A percentile compares a stretch with the other conserved stretches of the same genome.
These are phyloP conservation scores for Strigamia crassipes DNA, from an alignment of 2,888 invertebrate species.

Conservation along the genomic window DNA sequence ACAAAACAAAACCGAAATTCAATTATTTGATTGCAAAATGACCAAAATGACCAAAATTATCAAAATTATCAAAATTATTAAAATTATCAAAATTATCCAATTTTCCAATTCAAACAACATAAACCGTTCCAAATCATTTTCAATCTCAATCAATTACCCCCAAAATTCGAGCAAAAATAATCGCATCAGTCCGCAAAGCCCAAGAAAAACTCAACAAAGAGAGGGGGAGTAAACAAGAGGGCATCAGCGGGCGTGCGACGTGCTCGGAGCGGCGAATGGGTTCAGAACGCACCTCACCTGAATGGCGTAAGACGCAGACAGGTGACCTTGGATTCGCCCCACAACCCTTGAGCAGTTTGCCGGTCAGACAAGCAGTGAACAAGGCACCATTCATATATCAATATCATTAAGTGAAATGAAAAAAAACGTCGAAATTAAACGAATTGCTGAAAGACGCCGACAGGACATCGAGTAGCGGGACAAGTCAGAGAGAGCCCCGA, in stretches of 20 bases:
- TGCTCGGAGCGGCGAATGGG: background rate
- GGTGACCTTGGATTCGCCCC: slow-evolving; percentile 31
- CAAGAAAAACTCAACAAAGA: too few species aligned
- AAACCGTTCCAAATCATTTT: background rate
- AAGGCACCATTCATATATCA: slow-evolving; percentile 23
- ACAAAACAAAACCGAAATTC: background rate
- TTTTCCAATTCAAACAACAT: background rate
- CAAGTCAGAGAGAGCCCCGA: background rate
- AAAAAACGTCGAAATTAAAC: background rate
- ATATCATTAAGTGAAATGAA: background rate
- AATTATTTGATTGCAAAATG: too few species aligned
- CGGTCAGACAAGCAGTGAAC: slow-evolving; percentile 15
- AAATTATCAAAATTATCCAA: background rate
- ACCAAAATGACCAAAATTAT: too few species aligned
- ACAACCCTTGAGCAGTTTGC: slow-evolving; percentile 17
- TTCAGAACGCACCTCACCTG: background rate
- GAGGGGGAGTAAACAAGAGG: background rate
- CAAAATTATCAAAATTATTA: background rate
- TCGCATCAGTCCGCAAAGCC: too few species aligned
- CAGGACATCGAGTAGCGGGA: slow-evolving; percentile 1
- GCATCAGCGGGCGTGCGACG: slow-evolving; percentile 7
- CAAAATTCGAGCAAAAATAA: background rate
- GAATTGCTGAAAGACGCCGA: slow-evolving; percentile 19
- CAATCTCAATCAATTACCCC: background rate
- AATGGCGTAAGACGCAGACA: slow-evolving; percentile 25